A percentile compares a stretch with the other conserved stretches of the same genome.
phyloP scores from a whole-genome alignment of 1,140 invertebrate genomes.

The Megathymus violae region DNA sequence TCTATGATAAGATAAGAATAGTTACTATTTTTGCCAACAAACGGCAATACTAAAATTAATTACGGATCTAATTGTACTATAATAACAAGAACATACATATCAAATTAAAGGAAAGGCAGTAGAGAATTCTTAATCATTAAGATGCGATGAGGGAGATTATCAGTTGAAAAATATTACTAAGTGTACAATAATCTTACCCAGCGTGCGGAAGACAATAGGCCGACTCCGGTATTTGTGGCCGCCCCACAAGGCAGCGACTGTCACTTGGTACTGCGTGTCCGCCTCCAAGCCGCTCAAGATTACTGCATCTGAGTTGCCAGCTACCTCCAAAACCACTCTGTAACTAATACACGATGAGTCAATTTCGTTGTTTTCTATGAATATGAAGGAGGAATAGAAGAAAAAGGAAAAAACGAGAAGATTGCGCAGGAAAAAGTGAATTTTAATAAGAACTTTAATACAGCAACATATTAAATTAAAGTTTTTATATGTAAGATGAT shows the following conservation, averaged over 20 bases:
- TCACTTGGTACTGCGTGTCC: constrained; percentile 94
- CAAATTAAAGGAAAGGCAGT: too few relatives aligned
- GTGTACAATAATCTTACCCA: constrained; percentile 90
- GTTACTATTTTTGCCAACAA: too few relatives aligned
- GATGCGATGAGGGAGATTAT: too few relatives aligned
- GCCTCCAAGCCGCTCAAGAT: constrained; percentile 90
- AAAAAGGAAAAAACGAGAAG: constrained; percentile 36
- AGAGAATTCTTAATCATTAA: too few relatives aligned
- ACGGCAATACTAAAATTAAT: too few relatives aligned
- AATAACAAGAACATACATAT: too few relatives aligned
- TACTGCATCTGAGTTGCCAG: constrained; percentile 92
- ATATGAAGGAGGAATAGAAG: constrained; percentile 57
- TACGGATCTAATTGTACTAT: too few relatives aligned
- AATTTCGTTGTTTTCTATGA: constrained; percentile 71
- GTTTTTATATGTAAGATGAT: not conserved
- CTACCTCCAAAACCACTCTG: constrained; percentile 94
- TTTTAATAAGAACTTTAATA: too few relatives aligned
- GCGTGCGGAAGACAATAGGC: constrained; percentile 93
- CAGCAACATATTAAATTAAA: too few relatives aligned
- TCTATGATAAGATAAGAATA: too few relatives aligned
- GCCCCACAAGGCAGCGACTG: constrained; percentile 90
- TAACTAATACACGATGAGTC: constrained; percentile 89
- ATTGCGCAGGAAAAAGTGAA: too few relatives aligned
- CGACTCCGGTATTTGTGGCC: constrained; percentile 91
- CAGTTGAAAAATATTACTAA: too few relatives aligned